Evolutionary conservation across 2,888 invertebrate genomes (phyloP), one percentile per base, ranked within the genome.

Genomic region (Drosophila niveifrons): DNA sequence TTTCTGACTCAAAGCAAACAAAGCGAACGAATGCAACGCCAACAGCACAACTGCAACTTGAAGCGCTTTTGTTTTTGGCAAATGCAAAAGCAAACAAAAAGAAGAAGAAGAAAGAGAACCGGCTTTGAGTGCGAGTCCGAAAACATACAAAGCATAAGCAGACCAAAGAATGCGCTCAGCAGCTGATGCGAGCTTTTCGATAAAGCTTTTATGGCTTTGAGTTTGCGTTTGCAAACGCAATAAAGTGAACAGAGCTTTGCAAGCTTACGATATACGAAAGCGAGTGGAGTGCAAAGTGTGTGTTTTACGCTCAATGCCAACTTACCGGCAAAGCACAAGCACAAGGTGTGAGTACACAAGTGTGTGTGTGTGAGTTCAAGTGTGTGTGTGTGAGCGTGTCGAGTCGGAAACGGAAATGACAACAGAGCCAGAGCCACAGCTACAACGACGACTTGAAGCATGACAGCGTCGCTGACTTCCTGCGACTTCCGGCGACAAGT

Each of bases 321-420:
- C 13, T 70, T 74, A 68, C 75, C 77, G 75, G 75, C 39, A 74
- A 23, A 59, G 18, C 48, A 67, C n/a, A 66, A 57, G 57, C n/a
- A n/a, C 53, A 70, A 70, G 69, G 36, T 53, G 57, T 53, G 31
- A 44, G 44, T 46, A 23, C 39, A 2, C 10, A 1, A 7, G 52
- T 59, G 36, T 61, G 51, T 51, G 17, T 51, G 46, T 41, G 59
- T 51, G 17, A 50, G 34, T 50, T 17, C 48, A 53, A 50, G 41
- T 48, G 31, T 61, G 31, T 56, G 51, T 58, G 46, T 59, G 53
- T 59, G 13, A 31, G 31, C 4, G 39, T 15, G 39, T 41, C 44
- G 62, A 58, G 64, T 50, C 85, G 85, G 85, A 85, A 85, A 85
- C 86, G 85, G 85, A 88, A 88, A 85, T 79, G 83, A 70, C 75